Evolutionary conservation across 2,888 invertebrate genomes (phyloP).

Genomic region (Parnassius glacialis): DNA sequence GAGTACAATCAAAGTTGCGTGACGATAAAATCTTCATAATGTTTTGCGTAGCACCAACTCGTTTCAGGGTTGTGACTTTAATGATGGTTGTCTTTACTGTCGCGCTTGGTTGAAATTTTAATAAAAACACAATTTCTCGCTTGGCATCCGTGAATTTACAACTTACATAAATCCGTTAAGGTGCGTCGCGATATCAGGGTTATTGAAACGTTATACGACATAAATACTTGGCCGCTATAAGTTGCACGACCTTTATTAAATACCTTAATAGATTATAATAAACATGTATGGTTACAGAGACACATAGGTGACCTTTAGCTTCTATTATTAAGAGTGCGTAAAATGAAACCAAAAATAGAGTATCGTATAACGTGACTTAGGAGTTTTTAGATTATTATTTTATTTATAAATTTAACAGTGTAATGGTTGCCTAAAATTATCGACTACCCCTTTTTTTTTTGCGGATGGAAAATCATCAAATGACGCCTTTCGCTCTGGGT

Average conservation of each 20-base stretch:
- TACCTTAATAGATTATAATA: constrained; percentile 10
- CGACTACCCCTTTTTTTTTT: too few relatives aligned
- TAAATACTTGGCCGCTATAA: constrained; percentile 6
- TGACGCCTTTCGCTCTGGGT: too few relatives aligned
- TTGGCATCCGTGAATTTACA: constrained; percentile 26
- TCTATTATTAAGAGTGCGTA: constrained; percentile 1
- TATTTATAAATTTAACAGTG: too few relatives aligned
- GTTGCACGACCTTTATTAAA: constrained; percentile 11
- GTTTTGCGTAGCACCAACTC: neutral
- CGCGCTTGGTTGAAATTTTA: constrained; percentile 11
- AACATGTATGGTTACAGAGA: neutral
- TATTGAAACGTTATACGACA: constrained; percentile 4
- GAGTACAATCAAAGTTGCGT: constrained; percentile 16
- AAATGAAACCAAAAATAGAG: too few relatives aligned
- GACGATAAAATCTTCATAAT: constrained; percentile 7
- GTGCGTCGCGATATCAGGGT: constrained; percentile 1
- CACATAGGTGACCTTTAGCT: neutral
- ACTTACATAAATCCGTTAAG: constrained; percentile 26
- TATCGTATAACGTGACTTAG: neutral
- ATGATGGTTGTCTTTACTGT: constrained; percentile 16
- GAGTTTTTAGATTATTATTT: neutral
- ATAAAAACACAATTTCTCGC: constrained; percentile 22
- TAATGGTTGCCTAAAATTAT: too few relatives aligned
- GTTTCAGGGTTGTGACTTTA: constrained; percentile 14
- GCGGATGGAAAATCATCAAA: too few relatives aligned